Percentiles rank a stretch among this genome's conserved stretches.
These are phyloP conservation scores for Halesus radiatus DNA, from an alignment of 1,140 invertebrate species.

Conservation along the genomic window DNA sequence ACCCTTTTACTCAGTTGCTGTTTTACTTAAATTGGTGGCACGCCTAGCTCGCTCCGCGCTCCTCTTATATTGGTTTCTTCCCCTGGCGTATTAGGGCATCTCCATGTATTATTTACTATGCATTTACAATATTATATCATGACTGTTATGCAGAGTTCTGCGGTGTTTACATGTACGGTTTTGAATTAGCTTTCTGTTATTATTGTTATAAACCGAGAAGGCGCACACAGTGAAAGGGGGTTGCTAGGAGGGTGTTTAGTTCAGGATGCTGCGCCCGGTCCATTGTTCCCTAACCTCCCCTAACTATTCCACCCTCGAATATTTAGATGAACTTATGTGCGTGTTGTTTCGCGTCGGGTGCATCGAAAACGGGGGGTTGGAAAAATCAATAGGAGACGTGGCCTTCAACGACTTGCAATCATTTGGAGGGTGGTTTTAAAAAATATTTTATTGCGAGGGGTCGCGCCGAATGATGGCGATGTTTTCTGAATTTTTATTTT, in stretches of 20 bases:
- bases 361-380: conserved; percentile 5
- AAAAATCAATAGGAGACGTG: conserved; percentile 26
- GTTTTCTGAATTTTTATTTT: too few species aligned
- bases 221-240: not conserved
- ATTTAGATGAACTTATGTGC: conserved; percentile 32
- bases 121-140: too few species aligned
- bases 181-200: too few species aligned
- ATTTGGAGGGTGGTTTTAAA: not conserved
- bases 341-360: conserved; percentile 14
- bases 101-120: too few species aligned
- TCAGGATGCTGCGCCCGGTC: conserved; percentile 6
- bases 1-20: too few species aligned
- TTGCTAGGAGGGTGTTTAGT: not conserved
- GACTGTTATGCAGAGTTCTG: too few species aligned
- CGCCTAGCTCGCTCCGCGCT: too few species aligned
- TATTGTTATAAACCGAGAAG: not conserved
- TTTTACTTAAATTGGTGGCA: too few species aligned
- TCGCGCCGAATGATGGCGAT: not conserved
- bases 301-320: conserved; percentile 32
- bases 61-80: too few species aligned
- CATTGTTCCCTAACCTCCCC: conserved; percentile 25
- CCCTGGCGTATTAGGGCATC: too few species aligned
- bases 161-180: too few species aligned
- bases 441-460: conserved; percentile 7
- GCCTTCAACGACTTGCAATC: conserved; percentile 25